Conservation (phyloP, 2,888 invertebrate genomes). For the Odontomyia ornata region DNA sequence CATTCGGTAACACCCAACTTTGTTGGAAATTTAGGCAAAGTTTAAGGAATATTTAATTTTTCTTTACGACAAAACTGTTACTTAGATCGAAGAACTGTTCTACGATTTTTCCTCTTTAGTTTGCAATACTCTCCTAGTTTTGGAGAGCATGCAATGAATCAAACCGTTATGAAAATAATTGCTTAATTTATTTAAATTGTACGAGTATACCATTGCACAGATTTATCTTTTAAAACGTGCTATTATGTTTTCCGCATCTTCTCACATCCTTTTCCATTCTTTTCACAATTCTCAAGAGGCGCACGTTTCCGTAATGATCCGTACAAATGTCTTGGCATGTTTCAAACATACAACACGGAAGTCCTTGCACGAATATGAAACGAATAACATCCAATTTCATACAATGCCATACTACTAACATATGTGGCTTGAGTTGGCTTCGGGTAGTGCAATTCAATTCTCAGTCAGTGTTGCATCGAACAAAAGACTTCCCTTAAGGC, state of each 20-base stretch:
- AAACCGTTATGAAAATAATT: too few relatives aligned
- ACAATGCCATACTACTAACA: neutral
- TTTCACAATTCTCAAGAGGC: neutral
- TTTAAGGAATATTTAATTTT: too few relatives aligned
- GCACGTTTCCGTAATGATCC: conserved; percentile 28
- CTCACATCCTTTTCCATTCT: neutral
- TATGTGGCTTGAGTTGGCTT: neutral
- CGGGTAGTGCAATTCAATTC: neutral
- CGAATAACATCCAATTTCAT: neutral
- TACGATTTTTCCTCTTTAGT: too few relatives aligned
- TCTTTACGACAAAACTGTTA: too few relatives aligned
- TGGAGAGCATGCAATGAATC: too few relatives aligned
- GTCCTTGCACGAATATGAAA: neutral
- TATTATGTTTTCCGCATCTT: neutral
- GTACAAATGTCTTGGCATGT: conserved; percentile 25
- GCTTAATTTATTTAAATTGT: too few relatives aligned
- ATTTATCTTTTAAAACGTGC: too few relatives aligned
- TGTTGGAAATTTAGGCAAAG: too few relatives aligned
- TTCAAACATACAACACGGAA: conserved; percentile 26
- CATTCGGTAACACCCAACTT: too few relatives aligned
- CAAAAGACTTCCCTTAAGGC: conserved; percentile 38
- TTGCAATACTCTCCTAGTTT: too few relatives aligned
- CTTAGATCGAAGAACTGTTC: too few relatives aligned
- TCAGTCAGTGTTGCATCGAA: neutral
- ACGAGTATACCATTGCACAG: too few relatives aligned